Percentiles rank a stretch among this genome's conserved stretches.
phyloP scores from a whole-genome alignment of 2,797 vertebrate genomes.

The Xiphophorus birchmanni region DNA sequence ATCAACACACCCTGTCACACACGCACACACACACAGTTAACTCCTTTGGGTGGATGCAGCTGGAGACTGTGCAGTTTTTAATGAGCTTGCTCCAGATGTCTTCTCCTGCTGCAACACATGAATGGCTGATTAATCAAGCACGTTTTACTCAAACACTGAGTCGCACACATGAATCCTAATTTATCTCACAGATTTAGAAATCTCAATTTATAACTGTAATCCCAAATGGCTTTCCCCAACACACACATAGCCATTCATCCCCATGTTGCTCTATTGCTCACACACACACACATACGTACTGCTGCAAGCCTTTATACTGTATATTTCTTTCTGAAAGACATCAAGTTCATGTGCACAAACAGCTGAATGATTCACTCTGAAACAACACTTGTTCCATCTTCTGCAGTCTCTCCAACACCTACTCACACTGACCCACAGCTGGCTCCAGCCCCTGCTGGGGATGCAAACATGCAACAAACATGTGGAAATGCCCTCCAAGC shows the following conservation, averaged over 20 bases:
- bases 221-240: conserved; percentile 29
- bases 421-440: conserved; percentile 10
- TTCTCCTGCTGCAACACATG: conserved; percentile 57
- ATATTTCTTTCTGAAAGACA: conserved; percentile 1
- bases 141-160: conserved; percentile 51
- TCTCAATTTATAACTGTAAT: conserved; percentile 58
- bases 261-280: neutral
- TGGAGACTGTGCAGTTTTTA: conserved; percentile 71
- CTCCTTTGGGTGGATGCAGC: conserved; percentile 53
- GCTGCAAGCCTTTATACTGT: neutral
- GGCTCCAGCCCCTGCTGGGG: neutral
- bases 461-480: conserved; percentile 15
- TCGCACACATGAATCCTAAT: conserved; percentile 54
- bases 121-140: conserved; percentile 76
- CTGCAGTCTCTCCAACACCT: conserved; percentile 15
- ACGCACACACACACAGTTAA: conserved; percentile 12
- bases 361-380: conserved; percentile 28
- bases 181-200: conserved; percentile 51
- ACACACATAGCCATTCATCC: conserved; percentile 13
- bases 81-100: conserved; percentile 78
- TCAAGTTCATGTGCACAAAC: neutral
- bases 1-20: neutral
- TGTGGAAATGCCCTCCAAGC: conserved; percentile 5
- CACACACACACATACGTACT: neutral
- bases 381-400: conserved; percentile 6